phyloP scores from a whole-genome alignment of 2,113 vertebrate genomes.

The Chionomys nivalis region DNA sequence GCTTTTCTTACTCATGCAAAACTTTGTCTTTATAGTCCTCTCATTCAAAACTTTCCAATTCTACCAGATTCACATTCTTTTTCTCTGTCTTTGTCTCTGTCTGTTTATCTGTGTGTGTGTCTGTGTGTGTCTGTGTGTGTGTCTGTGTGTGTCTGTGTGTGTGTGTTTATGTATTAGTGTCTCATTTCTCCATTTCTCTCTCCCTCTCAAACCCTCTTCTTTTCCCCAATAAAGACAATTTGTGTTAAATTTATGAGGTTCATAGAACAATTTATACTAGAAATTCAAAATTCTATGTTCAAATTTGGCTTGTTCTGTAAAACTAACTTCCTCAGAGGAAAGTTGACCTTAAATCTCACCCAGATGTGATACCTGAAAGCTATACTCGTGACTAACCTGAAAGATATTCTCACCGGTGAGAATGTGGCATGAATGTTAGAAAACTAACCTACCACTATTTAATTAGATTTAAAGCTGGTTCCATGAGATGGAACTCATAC shows the following conservation, averaged over 20 bases:
- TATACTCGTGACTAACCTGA: neutral
- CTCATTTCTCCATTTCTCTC: neutral
- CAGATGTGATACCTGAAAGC: neutral
- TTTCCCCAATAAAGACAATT: neutral
- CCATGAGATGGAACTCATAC: neutral
- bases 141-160: too few species aligned
- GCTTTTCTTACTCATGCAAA: neutral
- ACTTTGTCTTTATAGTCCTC: neutral
- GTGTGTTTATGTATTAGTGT: too few species aligned
- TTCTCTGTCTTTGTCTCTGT: neutral
- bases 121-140: neutral
- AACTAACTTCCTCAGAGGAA: neutral
- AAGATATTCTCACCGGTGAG: neutral
- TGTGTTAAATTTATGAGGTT: neutral
- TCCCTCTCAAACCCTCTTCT: neutral
- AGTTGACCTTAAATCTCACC: neutral
- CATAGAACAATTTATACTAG: neutral
- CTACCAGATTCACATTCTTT: neutral
- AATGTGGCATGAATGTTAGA: neutral
- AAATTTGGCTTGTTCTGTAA: conserved; percentile 11
- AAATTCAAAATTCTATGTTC: conserved; percentile 4
- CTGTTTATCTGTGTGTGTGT: too few species aligned
- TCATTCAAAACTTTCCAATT: neutral
- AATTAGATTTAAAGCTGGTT: neutral
- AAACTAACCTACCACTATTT: neutral